Percentiles rank a stretch among this genome's conserved stretches.
Conservation (phyloP, 1,140 invertebrate genomes). For the Drosophila lowei region DNA sequence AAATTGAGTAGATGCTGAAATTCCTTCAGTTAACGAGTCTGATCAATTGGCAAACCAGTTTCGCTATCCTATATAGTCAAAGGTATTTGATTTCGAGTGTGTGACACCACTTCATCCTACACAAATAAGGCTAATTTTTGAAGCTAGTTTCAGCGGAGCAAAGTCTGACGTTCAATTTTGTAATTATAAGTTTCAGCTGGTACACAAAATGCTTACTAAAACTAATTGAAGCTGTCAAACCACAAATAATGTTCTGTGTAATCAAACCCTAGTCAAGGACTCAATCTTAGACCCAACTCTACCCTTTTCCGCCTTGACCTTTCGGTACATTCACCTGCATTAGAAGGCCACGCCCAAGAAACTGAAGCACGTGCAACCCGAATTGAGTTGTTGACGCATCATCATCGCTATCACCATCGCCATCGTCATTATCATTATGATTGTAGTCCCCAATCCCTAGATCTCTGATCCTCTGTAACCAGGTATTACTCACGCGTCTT, state of each 20-base stretch:
- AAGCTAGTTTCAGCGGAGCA: neutral
- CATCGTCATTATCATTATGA: slow-evolving; percentile 34
- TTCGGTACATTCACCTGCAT: slow-evolving; percentile 2
- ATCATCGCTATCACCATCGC: slow-evolving; percentile 36
- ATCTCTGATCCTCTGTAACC: neutral
- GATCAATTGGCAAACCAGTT: neutral
- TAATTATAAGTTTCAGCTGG: neutral
- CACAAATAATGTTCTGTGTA: neutral
- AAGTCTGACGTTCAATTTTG: too few relatives aligned
- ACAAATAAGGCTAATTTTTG: neutral
- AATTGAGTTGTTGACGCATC: slow-evolving; percentile 66
- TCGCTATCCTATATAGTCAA: neutral
- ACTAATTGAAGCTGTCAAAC: too few relatives aligned
- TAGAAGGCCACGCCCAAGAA: slow-evolving; percentile 9
- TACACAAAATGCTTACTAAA: neutral
- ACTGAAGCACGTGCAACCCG: slow-evolving; percentile 32
- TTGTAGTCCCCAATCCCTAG: slow-evolving; percentile 2
- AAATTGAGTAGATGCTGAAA: neutral
- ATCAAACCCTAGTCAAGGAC: neutral
- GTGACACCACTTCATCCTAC: too few relatives aligned
- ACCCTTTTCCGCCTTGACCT: slow-evolving; percentile 9
- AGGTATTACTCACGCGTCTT: slow-evolving; percentile 37
- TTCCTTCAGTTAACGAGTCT: neutral
- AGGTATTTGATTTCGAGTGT: slow-evolving; percentile 2
- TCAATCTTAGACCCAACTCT: too few relatives aligned